Evolutionary conservation across 2,113 vertebrate species (phyloP), one percentile per base, ranked within the genome.

Genomic region (Burhinus oedicnemus): DNA sequence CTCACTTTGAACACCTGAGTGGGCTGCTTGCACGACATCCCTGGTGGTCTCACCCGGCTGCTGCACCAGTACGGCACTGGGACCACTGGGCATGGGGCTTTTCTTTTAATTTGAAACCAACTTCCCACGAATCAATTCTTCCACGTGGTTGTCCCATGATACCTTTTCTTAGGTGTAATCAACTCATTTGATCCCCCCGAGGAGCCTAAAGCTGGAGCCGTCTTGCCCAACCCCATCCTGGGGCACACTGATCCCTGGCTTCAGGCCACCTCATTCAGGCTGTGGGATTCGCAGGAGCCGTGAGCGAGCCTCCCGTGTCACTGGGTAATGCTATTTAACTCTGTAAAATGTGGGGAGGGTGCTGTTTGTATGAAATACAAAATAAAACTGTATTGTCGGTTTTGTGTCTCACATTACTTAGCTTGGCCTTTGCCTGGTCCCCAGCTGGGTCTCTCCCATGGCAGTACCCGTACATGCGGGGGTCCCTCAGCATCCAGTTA

Each of bases 401-500:
- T 86, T 82, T 57, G 5, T 18, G 76, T 57, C 80, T 93, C 18
- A 1, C 23, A 2, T 54, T 19, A 8, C 30, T 40, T 34, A 17
- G 21, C 27, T 54, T 21, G 32, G 42, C 38, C 61, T 61, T 32
- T 16, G 32, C 68, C 78, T 27, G 18, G 3, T 30, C 54, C 22
- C 62, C 1, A 1, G 11, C 16, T 11, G 38, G 15, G 17, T 27
- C 29, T 58, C 4, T 26, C 32, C 40, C 0, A 0, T 2, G n/a
- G 26, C 6, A 3, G 22, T 7, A 2, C 36, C 22, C 1, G 0
- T 16, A 2, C 0, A 0, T 11, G 6, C 1, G 0, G 34, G 54
- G 29, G 3, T 45, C 17, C 25, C 36, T 51, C 4, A 0, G 45
- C 26, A 23, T 8, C 69, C 21, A 5, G 26, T 1, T 8, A 11